These are phyloP conservation scores for Ophion ventricosus DNA, from an alignment of 2,888 invertebrate genomes.

Conservation along the genomic window DNA sequence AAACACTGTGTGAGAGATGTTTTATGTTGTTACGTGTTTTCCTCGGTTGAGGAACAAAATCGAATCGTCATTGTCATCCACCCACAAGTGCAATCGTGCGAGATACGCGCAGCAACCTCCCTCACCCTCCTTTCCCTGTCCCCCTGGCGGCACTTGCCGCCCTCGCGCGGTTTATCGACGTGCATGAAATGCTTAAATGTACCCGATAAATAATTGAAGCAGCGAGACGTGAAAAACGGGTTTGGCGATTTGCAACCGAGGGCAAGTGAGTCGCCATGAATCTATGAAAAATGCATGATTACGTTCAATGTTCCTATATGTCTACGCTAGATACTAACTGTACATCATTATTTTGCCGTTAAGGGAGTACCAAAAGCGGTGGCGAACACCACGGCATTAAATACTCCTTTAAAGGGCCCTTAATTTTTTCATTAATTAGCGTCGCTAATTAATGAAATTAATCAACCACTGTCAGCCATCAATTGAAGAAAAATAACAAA, in stretches of 20 bases:
- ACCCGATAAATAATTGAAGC: slow-evolving; percentile 68
- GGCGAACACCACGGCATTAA: neutral
- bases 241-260: slow-evolving; percentile 23
- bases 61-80: slow-evolving; percentile 38
- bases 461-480: neutral
- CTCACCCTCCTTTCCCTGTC: neutral
- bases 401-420: neutral
- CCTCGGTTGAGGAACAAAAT: slow-evolving; percentile 20
- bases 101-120: slow-evolving; percentile 11
- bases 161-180: slow-evolving; percentile 31
- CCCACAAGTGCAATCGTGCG: slow-evolving; percentile 37
- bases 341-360: neutral
- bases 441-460: neutral
- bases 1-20: slow-evolving; percentile 13
- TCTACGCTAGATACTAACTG: neutral
- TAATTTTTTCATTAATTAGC: neutral
- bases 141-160: neutral
- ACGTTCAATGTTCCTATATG: slow-evolving; percentile 2
- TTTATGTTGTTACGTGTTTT: neutral
- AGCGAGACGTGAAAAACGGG: slow-evolving; percentile 50
- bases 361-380: neutral
- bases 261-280: neutral
- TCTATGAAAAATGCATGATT: slow-evolving; percentile 58
- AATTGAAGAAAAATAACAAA: neutral
- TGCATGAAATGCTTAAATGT: slow-evolving; percentile 68